A percentile compares a stretch with the other conserved stretches of the same genome.
Conservation (phyloP, 2,888 invertebrate genomes). For the Cenopis cana region DNA sequence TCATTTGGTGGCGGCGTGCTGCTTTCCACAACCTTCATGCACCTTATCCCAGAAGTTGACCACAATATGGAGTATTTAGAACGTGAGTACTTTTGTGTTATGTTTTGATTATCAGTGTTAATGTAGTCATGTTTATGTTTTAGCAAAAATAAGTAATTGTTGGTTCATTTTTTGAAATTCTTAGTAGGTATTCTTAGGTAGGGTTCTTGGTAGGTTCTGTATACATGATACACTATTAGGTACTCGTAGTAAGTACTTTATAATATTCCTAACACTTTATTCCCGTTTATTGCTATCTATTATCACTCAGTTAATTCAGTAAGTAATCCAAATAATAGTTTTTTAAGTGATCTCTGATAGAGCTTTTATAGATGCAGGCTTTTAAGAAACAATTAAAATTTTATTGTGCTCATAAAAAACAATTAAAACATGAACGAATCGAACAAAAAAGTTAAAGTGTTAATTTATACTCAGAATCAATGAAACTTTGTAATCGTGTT, state of each 20-base stretch:
- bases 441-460: neutral
- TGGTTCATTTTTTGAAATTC: too few species aligned
- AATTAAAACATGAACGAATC: neutral
- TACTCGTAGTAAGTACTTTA: too few species aligned
- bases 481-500: neutral
- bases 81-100: slow-evolving; percentile 63
- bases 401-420: neutral
- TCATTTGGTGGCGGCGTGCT: slow-evolving; percentile 95
- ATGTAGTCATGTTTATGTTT: neutral
- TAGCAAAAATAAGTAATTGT: too few species aligned
- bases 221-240: too few species aligned
- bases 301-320: too few species aligned
- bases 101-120: neutral
- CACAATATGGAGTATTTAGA: slow-evolving; percentile 88
- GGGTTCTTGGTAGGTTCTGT: too few species aligned
- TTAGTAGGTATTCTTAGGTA: too few species aligned
- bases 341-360: neutral
- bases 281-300: too few species aligned
- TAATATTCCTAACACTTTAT: too few species aligned
- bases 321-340: neutral
- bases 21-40: slow-evolving; percentile 92
- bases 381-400: neutral
- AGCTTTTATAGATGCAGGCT: neutral
- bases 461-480: neutral
- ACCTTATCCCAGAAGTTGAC: slow-evolving; percentile 91